Evolutionary conservation across 2,113 vertebrate genomes (phyloP).

Genomic region (Microtus ochrogaster): DNA sequence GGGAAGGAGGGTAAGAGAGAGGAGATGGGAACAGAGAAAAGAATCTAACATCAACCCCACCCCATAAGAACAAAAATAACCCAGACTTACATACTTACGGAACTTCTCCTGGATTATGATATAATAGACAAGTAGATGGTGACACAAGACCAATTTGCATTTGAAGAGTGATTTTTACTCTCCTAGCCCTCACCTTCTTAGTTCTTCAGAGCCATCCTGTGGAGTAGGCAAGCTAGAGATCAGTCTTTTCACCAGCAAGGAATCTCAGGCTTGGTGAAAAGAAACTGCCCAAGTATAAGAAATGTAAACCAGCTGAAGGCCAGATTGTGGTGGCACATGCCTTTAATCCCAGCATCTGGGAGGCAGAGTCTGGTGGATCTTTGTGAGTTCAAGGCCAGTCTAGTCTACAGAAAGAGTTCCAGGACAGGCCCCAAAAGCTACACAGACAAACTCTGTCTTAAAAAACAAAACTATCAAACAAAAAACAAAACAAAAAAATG

Average conservation of each 20-base stretch:
- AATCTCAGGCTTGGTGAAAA: not conserved
- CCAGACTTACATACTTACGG: not conserved
- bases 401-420: too few relatives aligned
- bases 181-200: not conserved
- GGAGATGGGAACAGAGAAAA: not conserved
- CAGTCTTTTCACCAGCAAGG: not conserved
- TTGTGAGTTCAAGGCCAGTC: too few relatives aligned
- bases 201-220: too few relatives aligned
- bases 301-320: too few relatives aligned
- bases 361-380: too few relatives aligned
- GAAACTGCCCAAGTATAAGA: not conserved
- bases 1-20: not conserved
- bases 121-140: too few relatives aligned
- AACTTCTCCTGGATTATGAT: not conserved
- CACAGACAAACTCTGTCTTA: too few relatives aligned
- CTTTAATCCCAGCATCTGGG: too few relatives aligned
- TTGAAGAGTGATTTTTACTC: not conserved
- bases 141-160: accelerated
- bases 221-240: not conserved
- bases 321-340: too few relatives aligned
- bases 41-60: not conserved
- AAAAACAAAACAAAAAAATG: too few relatives aligned
- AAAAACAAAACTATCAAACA: too few relatives aligned
- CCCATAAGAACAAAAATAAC: not conserved
- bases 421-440: too few relatives aligned